These are phyloP conservation scores for Centropus unirufus DNA, from an alignment of 2,113 vertebrate genomes.

Conservation along the genomic window DNA sequence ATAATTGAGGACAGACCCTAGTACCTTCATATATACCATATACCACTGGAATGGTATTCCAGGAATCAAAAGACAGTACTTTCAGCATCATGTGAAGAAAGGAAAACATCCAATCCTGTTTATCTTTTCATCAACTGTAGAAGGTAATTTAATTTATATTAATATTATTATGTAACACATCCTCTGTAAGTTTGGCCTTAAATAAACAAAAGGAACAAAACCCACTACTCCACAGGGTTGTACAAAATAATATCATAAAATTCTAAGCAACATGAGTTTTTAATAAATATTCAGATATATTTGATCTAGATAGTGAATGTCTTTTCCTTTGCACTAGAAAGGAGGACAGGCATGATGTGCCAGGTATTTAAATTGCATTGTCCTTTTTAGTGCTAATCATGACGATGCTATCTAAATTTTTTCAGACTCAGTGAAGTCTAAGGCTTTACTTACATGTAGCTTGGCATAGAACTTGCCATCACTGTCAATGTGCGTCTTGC, in stretches of 20 bases:
- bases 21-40: not conserved
- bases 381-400: not conserved
- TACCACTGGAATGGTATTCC: not conserved
- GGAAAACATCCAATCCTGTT: not conserved
- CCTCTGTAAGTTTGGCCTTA: not conserved
- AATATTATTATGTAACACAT: not conserved
- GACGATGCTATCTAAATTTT: not conserved
- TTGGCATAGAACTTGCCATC: not conserved
- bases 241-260: not conserved
- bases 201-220: not conserved
- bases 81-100: not conserved
- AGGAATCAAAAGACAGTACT: not conserved
- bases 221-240: accelerated
- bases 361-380: not conserved
- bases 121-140: not conserved
- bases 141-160: not conserved
- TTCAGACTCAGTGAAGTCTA: not conserved
- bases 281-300: not conserved
- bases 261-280: not conserved
- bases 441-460: not conserved
- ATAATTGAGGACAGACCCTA: not conserved
- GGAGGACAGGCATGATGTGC: not conserved
- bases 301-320: not conserved
- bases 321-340: not conserved
- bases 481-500: not conserved